phyloP scores from a whole-genome alignment of 2,113 vertebrate species.

The Phaetusa simplex region DNA sequence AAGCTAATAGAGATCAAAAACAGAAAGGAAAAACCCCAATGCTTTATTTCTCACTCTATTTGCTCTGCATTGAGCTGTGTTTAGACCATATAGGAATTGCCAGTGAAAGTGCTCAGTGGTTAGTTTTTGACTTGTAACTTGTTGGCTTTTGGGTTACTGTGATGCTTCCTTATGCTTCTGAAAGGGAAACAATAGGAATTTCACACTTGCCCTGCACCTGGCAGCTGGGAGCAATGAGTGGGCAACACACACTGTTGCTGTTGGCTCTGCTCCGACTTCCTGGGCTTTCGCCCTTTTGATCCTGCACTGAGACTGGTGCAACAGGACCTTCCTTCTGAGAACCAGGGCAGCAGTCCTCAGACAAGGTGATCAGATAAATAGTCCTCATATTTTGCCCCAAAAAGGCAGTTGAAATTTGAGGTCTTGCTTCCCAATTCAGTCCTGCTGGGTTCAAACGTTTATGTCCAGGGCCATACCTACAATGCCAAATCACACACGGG shows the following conservation, averaged over 20 bases:
- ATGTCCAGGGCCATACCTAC: not conserved
- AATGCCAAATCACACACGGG: too few relatives aligned
- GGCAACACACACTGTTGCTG: not conserved
- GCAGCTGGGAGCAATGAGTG: too few relatives aligned
- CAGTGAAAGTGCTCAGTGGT: not conserved
- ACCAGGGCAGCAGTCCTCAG: not conserved
- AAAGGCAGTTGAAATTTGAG: not conserved
- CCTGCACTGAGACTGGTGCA: not conserved
- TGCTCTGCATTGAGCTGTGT: not conserved
- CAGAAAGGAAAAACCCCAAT: fast-evolving
- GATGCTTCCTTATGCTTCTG: not conserved
- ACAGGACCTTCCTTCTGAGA: not conserved
- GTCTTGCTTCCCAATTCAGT: not conserved
- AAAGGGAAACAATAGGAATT: not conserved
- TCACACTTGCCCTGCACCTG: not conserved
- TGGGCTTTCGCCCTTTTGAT: not conserved
- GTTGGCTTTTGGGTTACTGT: not conserved
- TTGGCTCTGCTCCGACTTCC: not conserved
- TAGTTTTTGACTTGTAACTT: not conserved
- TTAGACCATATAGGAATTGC: not conserved
- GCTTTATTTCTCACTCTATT: not conserved
- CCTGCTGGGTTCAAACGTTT: not conserved
- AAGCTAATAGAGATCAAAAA: not conserved
- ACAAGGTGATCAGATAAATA: not conserved
- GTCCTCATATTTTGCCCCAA: not conserved